Percentiles rank a stretch among this genome's conserved stretches.
These are phyloP conservation scores for Lepidothrix coronata DNA, from an alignment of 2,113 vertebrate species.

Conservation along the genomic window DNA sequence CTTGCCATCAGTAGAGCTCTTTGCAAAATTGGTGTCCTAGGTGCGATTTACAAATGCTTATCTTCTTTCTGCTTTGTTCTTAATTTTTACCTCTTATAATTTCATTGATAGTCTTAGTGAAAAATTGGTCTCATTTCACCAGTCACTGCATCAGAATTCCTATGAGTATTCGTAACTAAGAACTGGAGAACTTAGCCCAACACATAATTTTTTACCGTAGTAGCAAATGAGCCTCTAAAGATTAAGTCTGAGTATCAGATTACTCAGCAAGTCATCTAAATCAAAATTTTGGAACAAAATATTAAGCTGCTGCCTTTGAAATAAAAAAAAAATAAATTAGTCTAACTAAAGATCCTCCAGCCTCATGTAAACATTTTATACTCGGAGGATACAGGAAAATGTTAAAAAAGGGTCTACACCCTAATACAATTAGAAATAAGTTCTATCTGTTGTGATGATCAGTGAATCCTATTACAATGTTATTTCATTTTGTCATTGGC, in stretches of 20 bases:
- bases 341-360: not conserved
- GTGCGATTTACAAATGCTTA: not conserved
- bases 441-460: not conserved
- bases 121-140: not conserved
- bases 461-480: not conserved
- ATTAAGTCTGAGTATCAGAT: not conserved
- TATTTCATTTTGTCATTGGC: not conserved
- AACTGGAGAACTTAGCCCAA: not conserved
- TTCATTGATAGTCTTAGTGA: not conserved
- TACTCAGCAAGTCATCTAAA: not conserved
- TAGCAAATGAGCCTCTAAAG: not conserved
- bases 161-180: not conserved
- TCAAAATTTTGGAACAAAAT: not conserved
- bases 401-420: not conserved
- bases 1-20: not conserved
- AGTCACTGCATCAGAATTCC: not conserved
- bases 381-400: not conserved
- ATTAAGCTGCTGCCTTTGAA: not conserved
- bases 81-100: not conserved
- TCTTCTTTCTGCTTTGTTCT: not conserved
- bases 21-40: not conserved
- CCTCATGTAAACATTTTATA: not conserved
- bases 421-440: not conserved
- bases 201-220: not conserved
- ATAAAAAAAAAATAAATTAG: not conserved